Evolutionary conservation across 1,140 invertebrate genomes (phyloP).

Genomic region (Mya arenaria): DNA sequence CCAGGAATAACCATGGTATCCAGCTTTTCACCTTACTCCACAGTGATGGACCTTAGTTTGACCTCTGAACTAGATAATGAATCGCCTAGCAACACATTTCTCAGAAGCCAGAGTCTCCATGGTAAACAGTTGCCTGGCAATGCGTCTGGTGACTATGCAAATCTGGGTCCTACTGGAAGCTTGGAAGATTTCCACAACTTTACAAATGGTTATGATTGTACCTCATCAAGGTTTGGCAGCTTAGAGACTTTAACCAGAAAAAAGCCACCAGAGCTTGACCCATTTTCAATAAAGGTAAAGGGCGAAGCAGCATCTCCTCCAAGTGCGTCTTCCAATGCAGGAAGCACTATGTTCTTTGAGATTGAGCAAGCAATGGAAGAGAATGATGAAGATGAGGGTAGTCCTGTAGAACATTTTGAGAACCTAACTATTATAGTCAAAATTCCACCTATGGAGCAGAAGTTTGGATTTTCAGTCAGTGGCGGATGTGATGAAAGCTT

Average conservation of each 20-base stretch:
- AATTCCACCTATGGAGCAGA: conserved; percentile 76
- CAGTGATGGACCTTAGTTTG: conserved; percentile 40
- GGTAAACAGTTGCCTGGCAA: conserved; percentile 44
- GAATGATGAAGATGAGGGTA: neutral
- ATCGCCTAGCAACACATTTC: conserved; percentile 20
- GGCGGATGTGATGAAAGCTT: conserved; percentile 83
- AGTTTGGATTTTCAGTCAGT: conserved; percentile 83
- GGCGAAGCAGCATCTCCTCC: neutral
- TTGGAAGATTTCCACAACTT: conserved; percentile 56
- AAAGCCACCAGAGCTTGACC: neutral
- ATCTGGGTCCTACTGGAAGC: conserved; percentile 37
- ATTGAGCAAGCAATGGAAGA: conserved; percentile 51
- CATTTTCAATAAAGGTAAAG: neutral
- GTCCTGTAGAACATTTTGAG: conserved; percentile 10
- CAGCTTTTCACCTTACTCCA: conserved; percentile 38
- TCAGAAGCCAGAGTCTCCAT: conserved; percentile 45
- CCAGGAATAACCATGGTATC: no score
- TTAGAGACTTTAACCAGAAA: conserved; percentile 38
- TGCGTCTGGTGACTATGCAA: conserved; percentile 35
- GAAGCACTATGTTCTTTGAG: conserved; percentile 30
- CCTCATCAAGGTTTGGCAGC: conserved; percentile 33
- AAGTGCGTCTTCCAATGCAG: conserved; percentile 6
- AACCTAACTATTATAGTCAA: conserved; percentile 53
- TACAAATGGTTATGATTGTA: conserved; percentile 44
- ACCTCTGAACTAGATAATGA: conserved; percentile 28